Evolutionary conservation across 1,140 invertebrate species (phyloP).

Genomic region (Ladona fulva): DNA sequence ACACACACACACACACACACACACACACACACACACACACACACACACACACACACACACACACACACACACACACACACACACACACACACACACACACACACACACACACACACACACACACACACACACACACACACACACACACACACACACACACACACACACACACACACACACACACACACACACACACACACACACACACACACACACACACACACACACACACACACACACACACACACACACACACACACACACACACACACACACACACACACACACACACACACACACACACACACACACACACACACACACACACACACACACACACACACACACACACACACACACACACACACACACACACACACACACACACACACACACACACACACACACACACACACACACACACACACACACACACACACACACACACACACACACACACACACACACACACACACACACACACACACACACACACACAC

Average conservation of each 20-base stretch:
- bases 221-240: neutral
- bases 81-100: conserved; percentile 24
- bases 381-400: neutral
- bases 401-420: neutral
- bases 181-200: neutral
- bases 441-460: neutral
- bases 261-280: neutral
- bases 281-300: neutral
- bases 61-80: neutral
- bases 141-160: neutral
- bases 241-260: neutral
- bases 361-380: neutral
- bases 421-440: neutral
- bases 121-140: neutral
- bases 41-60: neutral
- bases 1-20: conserved; percentile 10
- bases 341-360: neutral
- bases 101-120: conserved; percentile 16
- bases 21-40: conserved; percentile 8
- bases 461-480: neutral
- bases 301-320: neutral
- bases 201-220: neutral
- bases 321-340: neutral
- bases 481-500: neutral
- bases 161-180: neutral